A percentile compares a stretch with the other conserved stretches of the same genome.
Conservation (phyloP, 2,888 invertebrate genomes). For the Dione vanillae region DNA sequence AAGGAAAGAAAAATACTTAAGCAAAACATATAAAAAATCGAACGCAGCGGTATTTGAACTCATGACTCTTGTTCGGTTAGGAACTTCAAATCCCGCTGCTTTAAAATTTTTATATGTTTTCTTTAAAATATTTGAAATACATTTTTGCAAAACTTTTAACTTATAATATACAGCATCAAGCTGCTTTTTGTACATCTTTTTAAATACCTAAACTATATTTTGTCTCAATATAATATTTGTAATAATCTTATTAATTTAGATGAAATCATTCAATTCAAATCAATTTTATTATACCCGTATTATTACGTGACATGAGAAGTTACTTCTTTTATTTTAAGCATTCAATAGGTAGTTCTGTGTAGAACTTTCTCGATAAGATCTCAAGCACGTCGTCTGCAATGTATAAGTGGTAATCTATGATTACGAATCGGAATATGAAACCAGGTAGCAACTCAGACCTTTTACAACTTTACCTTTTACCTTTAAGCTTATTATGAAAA, state of each 20-base stretch:
- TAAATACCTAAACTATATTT: neutral
- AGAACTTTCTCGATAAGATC: conserved; percentile 41
- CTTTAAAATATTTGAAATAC: too few species aligned
- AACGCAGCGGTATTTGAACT: too few species aligned
- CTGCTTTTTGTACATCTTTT: neutral
- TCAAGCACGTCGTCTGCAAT: conserved; percentile 38
- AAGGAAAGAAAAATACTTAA: too few species aligned
- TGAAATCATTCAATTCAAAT: too few species aligned
- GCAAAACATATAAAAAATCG: too few species aligned
- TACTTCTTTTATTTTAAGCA: conserved; percentile 36
- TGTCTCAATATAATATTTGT: neutral
- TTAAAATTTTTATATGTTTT: too few species aligned
- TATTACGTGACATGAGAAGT: neutral
- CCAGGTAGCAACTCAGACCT: conserved; percentile 22
- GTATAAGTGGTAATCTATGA: conserved; percentile 25
- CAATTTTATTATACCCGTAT: neutral
- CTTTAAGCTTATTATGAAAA: neutral
- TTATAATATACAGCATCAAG: too few species aligned
- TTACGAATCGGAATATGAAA: conserved; percentile 28
- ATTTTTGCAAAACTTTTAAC: too few species aligned
- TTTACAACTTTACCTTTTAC: neutral
- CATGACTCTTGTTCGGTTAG: too few species aligned
- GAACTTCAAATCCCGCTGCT: too few species aligned
- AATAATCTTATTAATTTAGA: neutral
- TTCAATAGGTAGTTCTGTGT: conserved; percentile 22